A percentile compares a stretch with the other conserved stretches of the same genome.
phyloP scores from a whole-genome alignment of 2,888 invertebrate species.

The Danaus chrysippus region DNA sequence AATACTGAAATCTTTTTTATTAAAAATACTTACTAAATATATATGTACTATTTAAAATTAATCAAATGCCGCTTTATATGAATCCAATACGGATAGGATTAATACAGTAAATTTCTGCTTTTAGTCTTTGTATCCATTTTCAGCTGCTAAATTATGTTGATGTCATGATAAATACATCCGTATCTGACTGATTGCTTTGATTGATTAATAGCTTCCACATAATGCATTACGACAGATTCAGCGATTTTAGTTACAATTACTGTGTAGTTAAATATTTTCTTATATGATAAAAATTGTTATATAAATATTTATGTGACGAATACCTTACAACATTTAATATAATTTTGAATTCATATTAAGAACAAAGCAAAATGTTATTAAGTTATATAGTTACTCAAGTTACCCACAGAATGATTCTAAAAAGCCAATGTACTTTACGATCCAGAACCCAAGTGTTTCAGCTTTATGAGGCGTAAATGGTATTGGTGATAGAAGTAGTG shows the following conservation, averaged over 20 bases:
- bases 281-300: neutral
- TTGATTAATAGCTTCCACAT: constrained; percentile 1
- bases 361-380: too few relatives aligned
- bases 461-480: constrained; percentile 31
- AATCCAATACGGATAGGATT: too few relatives aligned
- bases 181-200: neutral
- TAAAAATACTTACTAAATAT: too few relatives aligned
- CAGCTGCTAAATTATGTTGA: neutral
- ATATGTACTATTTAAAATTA: too few relatives aligned
- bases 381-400: neutral
- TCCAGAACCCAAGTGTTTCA: constrained; percentile 27
- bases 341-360: too few relatives aligned
- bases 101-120: neutral
- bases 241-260: neutral
- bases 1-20: too few relatives aligned
- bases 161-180: constrained; percentile 2
- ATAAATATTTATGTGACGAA: neutral
- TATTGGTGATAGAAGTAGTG: constrained; percentile 14
- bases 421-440: constrained; percentile 31
- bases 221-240: neutral
- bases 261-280: too few relatives aligned
- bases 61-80: too few relatives aligned
- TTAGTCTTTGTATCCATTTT: neutral
- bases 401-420: constrained; percentile 15
- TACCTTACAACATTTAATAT: too few relatives aligned